Conservation (phyloP, 1,140 invertebrate genomes). For the Macrotrachela quadricornifera region DNA sequence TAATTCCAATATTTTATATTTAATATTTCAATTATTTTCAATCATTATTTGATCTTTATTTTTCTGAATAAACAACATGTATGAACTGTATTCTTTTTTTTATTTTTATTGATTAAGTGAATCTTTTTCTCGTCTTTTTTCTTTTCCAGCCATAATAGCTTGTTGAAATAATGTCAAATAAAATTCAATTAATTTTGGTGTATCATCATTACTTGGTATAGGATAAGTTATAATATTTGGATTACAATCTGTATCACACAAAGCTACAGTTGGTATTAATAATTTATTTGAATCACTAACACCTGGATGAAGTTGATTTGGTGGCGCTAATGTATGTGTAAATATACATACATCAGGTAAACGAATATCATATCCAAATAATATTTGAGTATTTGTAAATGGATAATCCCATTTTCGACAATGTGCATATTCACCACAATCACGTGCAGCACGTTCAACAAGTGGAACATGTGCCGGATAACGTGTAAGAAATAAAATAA, state of each 20-base stretch:
- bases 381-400: constrained; percentile 60
- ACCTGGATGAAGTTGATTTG: constrained; percentile 44
- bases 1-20: too few species aligned
- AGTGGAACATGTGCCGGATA: constrained; percentile 38
- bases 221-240: constrained; percentile 75
- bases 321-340: constrained; percentile 44
- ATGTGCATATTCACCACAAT: constrained; percentile 74
- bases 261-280: constrained; percentile 73
- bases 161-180: constrained; percentile 76
- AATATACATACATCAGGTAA: constrained; percentile 41
- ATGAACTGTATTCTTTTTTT: too few species aligned
- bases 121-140: constrained; percentile 25
- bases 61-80: too few species aligned
- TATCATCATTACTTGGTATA: constrained; percentile 90
- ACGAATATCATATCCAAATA: constrained; percentile 37
- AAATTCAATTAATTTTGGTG: constrained; percentile 48
- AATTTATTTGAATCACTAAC: constrained; percentile 71
- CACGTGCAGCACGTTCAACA: constrained; percentile 63
- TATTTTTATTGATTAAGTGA: too few species aligned
- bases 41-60: too few species aligned
- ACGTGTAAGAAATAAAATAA: constrained; percentile 46
- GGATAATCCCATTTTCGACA: constrained; percentile 57
- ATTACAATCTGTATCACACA: constrained; percentile 83
- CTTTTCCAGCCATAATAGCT: constrained; percentile 65
- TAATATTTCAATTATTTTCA: too few species aligned